These are phyloP conservation scores for Muraenolepis orangiensis DNA, from an alignment of 2,797 vertebrate species.

Conservation along the genomic window DNA sequence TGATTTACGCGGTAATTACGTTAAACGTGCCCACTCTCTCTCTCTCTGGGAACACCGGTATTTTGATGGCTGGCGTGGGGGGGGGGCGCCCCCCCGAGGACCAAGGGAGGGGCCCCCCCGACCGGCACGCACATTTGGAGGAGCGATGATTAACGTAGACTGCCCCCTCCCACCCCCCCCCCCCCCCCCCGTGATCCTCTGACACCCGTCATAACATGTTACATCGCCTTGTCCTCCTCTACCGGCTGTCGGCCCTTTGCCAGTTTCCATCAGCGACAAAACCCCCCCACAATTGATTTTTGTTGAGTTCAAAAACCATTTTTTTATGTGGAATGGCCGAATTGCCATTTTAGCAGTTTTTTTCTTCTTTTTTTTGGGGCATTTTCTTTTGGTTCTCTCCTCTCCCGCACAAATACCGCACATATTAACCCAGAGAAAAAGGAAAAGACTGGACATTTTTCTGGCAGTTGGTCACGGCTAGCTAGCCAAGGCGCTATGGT, in stretches of 20 bases:
- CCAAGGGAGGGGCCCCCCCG: background rate
- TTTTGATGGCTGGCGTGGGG: slow-evolving; percentile 39
- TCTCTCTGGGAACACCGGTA: slow-evolving; percentile 15
- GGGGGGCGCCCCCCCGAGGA: slow-evolving; percentile 9
- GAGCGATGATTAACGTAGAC: no score
- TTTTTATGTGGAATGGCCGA: background rate
- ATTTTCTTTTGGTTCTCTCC: slow-evolving; percentile 43
- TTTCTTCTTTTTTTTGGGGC: slow-evolving; percentile 36
- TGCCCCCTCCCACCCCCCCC: no score
- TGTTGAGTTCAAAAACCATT: background rate
- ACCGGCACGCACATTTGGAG: no score
- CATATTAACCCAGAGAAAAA: slow-evolving; percentile 26
- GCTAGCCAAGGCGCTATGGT: slow-evolving; percentile 6
- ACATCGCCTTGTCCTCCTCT: background rate
- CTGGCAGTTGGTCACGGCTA: background rate
- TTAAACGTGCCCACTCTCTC: slow-evolving; percentile 10
- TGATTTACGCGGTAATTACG: slow-evolving; percentile 53
- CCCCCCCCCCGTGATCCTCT: background rate
- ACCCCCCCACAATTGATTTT: background rate
- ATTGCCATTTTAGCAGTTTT: background rate
- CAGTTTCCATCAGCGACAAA: background rate
- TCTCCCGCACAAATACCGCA: slow-evolving; percentile 40
- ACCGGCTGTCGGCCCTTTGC: background rate
- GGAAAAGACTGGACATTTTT: background rate
- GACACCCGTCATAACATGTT: background rate